Evolutionary conservation across 2,113 vertebrate species (phyloP), one percentile per base, ranked within the genome.

Genomic region (Physeter macrocephalus): DNA sequence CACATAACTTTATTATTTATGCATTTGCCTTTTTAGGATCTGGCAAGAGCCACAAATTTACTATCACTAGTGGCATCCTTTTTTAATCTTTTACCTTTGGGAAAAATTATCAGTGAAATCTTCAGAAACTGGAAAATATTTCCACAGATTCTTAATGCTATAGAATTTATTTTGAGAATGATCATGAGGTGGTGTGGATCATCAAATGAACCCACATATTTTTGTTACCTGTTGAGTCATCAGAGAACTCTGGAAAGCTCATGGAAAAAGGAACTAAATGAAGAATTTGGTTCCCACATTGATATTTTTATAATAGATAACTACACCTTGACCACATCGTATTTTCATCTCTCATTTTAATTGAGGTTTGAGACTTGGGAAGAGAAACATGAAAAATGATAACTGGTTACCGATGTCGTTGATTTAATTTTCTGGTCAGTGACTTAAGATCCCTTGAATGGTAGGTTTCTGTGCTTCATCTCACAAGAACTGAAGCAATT

Each of bases 121-220:
- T 78, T 93, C 23, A 93, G 49, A 97, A 97, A 89, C 29, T 93
- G 25, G 71, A 77, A 95, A 94, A 78, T 93, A 77, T 31, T 94
- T 75, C 29, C 41, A 59, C 61, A 88, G 52, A 66, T 91, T 96
- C 17, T 80, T 84, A 82, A 69, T 94, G 27, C 46, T 80, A 9
- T 62, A 64, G 59, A 90, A 87, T 94, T 83, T 91, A 71, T 86
- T 83, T 92, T 91, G 64, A 95, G 39, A 95, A 72, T 69, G 17
- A 54, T 75, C 57, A n/a, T 89, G 39, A 72, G n/a, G 11, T 84
- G 31, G 4, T 85, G n/a, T 64, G 27, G 61, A 61, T 81, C 17
- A 85, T 36, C 27, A 92, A 17, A 67, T 67, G 46, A 17, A 69
- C 18, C 41, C 71, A 71, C 1, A 69, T 11, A 39, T 82, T 91